These are phyloP conservation scores for Plutella xylostella DNA, from an alignment of 2,888 invertebrate species.

Conservation along the genomic window DNA sequence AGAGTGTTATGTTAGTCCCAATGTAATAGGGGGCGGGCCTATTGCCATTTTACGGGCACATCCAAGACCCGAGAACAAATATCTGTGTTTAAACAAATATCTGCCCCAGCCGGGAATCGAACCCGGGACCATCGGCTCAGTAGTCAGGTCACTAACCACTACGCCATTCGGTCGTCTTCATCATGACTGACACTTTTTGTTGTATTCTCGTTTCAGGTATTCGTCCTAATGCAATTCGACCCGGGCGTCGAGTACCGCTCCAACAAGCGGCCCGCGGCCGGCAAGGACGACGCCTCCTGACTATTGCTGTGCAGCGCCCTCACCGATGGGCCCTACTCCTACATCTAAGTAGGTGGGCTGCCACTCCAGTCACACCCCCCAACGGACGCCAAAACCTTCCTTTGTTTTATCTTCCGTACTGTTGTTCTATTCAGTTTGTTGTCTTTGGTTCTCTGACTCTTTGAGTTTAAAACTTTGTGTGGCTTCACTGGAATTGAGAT, in stretches of 20 bases:
- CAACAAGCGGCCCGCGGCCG: constrained; percentile 42
- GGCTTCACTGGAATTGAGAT: no score
- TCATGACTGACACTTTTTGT: no score
- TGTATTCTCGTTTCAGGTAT: constrained; percentile 85
- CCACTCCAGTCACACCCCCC: constrained; percentile 5
- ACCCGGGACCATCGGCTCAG: no score
- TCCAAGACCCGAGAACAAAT: no score
- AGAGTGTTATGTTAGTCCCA: no score
- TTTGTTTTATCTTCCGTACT: not conserved
- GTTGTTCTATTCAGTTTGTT: not conserved
- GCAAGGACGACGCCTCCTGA: constrained; percentile 96
- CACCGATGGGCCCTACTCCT: constrained; percentile 97
- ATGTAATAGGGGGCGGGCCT: no score
- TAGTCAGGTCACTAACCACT: no score
- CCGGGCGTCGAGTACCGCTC: constrained; percentile 97
- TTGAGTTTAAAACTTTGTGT: no score
- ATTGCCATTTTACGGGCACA: no score
- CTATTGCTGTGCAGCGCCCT: constrained; percentile 99
- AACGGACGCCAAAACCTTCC: not conserved
- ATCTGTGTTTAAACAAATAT: no score
- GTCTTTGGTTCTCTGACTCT: not conserved
- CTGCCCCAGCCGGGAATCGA: no score
- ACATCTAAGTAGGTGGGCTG: constrained; percentile 74
- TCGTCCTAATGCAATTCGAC: constrained; percentile 98
- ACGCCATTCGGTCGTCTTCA: no score